Conservation (phyloP, 1,140 invertebrate species). For the Papilio glaucus region DNA sequence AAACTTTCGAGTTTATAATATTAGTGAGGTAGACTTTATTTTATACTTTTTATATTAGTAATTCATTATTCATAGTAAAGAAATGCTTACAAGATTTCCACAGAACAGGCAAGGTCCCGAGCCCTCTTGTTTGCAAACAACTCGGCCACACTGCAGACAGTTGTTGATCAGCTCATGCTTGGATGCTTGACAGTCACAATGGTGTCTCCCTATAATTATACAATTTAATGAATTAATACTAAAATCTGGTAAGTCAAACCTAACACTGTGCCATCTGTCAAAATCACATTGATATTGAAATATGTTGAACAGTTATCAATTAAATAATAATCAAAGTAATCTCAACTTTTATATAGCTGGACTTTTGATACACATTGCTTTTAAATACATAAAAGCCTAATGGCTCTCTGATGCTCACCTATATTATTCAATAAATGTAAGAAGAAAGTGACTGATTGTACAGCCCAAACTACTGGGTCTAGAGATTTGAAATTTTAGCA, state of each 20-base stretch:
- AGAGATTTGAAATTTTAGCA: no score
- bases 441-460: no score
- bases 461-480: no score
- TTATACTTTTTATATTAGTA: no score
- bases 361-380: background rate
- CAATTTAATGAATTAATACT: constrained; percentile 22
- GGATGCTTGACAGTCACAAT: constrained; percentile 96
- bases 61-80: background rate
- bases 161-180: constrained; percentile 97
- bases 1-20: no score
- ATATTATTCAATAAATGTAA: no score
- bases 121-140: constrained; percentile 98
- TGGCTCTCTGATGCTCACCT: no score
- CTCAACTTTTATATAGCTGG: no score
- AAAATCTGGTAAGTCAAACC: background rate
- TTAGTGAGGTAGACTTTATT: no score
- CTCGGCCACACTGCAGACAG: constrained; percentile 96
- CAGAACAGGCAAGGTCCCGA: constrained; percentile 98
- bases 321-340: background rate
- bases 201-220: constrained; percentile 88
- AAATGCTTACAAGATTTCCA: constrained; percentile 87
- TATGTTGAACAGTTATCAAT: background rate
- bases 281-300: background rate
- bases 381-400: constrained; percentile 1
- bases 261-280: background rate